These are phyloP conservation scores for Caenorhabditis uteleia DNA, from an alignment of 2,888 invertebrate genomes.

Conservation along the genomic window DNA sequence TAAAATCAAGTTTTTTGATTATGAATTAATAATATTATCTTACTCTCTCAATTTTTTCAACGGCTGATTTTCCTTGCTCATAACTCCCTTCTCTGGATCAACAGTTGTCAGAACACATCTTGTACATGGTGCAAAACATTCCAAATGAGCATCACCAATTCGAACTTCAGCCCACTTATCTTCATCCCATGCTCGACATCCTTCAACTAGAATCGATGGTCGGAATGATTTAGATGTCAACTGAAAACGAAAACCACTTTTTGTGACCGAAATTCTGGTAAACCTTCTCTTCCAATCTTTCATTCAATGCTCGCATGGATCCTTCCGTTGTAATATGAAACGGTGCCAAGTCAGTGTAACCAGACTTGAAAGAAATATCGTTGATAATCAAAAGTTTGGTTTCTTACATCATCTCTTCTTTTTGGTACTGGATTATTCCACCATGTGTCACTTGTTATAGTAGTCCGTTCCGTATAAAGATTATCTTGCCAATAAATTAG, in stretches of 20 bases:
- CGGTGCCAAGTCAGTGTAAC: slow-evolving; percentile 45
- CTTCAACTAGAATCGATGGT: slow-evolving; percentile 42
- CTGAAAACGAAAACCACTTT: slow-evolving; percentile 8
- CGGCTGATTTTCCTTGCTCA: slow-evolving; percentile 38
- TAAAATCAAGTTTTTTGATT: too few species aligned
- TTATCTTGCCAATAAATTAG: slow-evolving; percentile 27
- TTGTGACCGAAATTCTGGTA: not conserved
- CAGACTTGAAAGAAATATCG: slow-evolving; percentile 26
- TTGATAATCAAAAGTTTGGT: too few species aligned
- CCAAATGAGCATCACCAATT: slow-evolving; percentile 42
- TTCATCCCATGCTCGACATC: slow-evolving; percentile 44
- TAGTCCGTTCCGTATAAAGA: slow-evolving; percentile 40
- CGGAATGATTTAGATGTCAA: slow-evolving; percentile 42
- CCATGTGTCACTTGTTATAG: slow-evolving; percentile 28
- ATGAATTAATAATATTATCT: not conserved
- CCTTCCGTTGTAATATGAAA: slow-evolving; percentile 39
- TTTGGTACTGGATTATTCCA: slow-evolving; percentile 50
- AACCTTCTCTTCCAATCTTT: slow-evolving; percentile 21
- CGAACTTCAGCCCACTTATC: slow-evolving; percentile 46
- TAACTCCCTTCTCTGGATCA: slow-evolving; percentile 37
- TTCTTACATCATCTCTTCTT: slow-evolving; percentile 42
- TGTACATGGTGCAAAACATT: slow-evolving; percentile 48
- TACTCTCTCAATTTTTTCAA: slow-evolving; percentile 36
- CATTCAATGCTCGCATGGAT: slow-evolving; percentile 40
- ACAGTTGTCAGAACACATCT: slow-evolving; percentile 46